phyloP scores from a whole-genome alignment of 2,113 vertebrate species.

The Cephalopholis sonnerati region DNA sequence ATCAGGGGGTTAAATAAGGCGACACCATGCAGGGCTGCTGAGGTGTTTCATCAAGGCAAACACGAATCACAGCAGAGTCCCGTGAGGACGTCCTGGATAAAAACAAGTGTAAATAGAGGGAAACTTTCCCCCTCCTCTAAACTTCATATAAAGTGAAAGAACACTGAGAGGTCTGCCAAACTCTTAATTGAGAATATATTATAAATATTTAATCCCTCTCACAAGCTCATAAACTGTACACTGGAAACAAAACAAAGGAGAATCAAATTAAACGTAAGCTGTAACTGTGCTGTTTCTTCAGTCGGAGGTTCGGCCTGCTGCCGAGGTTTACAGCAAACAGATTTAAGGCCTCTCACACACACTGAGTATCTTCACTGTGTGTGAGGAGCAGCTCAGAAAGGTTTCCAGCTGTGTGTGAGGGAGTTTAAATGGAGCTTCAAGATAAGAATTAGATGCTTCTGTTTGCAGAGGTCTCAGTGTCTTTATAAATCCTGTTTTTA shows the following conservation, averaged over 20 bases:
- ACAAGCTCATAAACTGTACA: background rate
- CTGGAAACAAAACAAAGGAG: background rate
- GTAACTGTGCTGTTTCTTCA: too few species aligned
- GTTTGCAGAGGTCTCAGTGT: background rate
- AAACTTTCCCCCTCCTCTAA: too few species aligned
- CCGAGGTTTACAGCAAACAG: background rate
- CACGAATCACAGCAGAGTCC: too few species aligned
- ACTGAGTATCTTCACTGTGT: too few species aligned
- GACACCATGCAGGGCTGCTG: too few species aligned
- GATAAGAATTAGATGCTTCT: background rate
- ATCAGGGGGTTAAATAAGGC: too few species aligned
- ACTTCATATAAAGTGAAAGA: too few species aligned
- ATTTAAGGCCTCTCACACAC: background rate
- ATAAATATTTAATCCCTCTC: background rate
- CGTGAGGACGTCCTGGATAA: too few species aligned
- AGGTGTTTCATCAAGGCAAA: too few species aligned
- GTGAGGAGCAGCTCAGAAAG: background rate
- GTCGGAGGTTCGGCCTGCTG: background rate
- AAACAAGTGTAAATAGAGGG: too few species aligned
- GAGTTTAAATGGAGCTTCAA: background rate
- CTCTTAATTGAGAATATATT: background rate
- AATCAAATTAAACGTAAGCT: too few species aligned
- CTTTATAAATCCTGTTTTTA: conserved; percentile 16
- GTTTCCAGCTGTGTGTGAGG: background rate
- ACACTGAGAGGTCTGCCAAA: background rate